Evolutionary conservation across 1,140 invertebrate genomes (phyloP).

Genomic region (Globodera rostochiensis): DNA sequence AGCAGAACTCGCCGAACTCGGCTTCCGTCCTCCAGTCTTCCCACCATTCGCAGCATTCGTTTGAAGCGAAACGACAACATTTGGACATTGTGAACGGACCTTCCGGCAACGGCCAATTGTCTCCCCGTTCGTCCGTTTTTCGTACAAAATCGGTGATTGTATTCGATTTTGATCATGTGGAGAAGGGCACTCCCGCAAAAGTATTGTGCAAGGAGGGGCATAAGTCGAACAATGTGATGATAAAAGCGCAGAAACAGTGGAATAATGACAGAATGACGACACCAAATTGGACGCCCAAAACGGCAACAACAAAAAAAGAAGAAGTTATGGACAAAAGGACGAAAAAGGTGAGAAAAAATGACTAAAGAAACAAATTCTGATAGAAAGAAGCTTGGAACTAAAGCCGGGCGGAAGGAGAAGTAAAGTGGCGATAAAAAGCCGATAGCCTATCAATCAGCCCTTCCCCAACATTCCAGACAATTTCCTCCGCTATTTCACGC

Average conservation of each 20-base stretch:
- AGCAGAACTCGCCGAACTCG: background rate
- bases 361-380: background rate
- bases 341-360: background rate
- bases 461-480: too few relatives aligned
- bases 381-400: background rate
- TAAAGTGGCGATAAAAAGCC: too few relatives aligned
- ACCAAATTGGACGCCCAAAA: background rate
- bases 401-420: too few relatives aligned
- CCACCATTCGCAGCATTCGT: background rate
- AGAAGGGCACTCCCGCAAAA: background rate
- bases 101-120: slow-evolving; percentile 8
- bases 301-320: background rate
- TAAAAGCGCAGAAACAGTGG: background rate
- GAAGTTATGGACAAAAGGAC: background rate
- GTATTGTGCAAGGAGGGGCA: background rate
- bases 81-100: background rate
- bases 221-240: slow-evolving; percentile 3
- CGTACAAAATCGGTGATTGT: slow-evolving; percentile 29
- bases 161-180: slow-evolving; percentile 18
- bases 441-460: too few relatives aligned
- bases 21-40: background rate
- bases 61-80: background rate
- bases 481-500: too few relatives aligned
- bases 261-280: background rate
- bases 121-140: slow-evolving; percentile 18